Base-by-base conservation (phyloP, 1,140 invertebrate species). In the Caerostris extrusa region DNA sequence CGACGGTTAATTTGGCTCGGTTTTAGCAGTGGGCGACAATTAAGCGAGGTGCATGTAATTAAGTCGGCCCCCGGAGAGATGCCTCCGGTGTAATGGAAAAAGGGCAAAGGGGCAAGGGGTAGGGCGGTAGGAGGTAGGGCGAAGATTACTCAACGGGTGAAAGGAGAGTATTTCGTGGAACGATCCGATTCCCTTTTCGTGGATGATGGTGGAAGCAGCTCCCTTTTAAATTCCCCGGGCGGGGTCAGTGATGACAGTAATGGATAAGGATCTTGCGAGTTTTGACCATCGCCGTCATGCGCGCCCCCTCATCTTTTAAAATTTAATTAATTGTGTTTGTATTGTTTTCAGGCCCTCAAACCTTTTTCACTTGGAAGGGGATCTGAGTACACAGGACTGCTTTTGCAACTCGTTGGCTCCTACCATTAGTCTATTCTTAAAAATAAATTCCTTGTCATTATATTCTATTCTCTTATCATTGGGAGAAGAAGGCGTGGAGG, bases 21-120 rank as follows among this genome's bases (percentile, higher is more conserved):
- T 92, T 92, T 92, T 92, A 92, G 89, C 89, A 90, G 81, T 83
- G 90, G 89, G 77, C 90, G 90, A 85, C 90, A 92, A 92, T 92
- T 92, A 85, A 92, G 90, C 34, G 90, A 92, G 90, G 77, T 92
- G 90, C 90, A 92, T 92, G 90, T 92, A 92, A 92, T 92, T 92
- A 92, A 92, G 90, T 60, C 58, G 17, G 82, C 82, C 90, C 69
- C 90, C 14, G 17, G 90, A 92, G 90, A 19, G 34, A 83, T 61
- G 83, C 81, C 69, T 60, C 89, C 89, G 34, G 12, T 81, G 71
- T 64, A 92, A 92, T 92, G 90, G 90, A 92, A 92, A 81, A 83
- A 77, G 90, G 90, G 85, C 85, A 85, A 83, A 77, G 82, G 85
- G 7, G 56, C 6, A 67, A 53, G 55, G 67, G 89, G 89, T 17